Percentiles rank a stretch among this genome's conserved stretches.
phyloP scores from a whole-genome alignment of 2,888 invertebrate genomes.

The Andrena camellia region DNA sequence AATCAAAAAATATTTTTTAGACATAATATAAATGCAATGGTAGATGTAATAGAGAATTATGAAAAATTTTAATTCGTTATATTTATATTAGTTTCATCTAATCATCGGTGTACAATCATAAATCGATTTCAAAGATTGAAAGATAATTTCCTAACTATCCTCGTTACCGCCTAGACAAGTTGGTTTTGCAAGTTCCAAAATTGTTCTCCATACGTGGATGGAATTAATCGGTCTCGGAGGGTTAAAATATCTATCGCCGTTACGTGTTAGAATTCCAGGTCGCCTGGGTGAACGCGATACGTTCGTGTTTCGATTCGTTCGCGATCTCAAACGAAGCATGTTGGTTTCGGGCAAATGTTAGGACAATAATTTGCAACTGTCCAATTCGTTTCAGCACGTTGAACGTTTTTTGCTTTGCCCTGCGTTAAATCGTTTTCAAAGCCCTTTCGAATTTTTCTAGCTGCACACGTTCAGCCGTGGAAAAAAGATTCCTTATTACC shows the following conservation, averaged over 20 bases:
- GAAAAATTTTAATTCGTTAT: not conserved
- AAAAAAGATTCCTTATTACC: not conserved
- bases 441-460: not conserved
- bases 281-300: constrained; percentile 1
- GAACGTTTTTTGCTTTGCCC: not conserved
- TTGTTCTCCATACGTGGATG: not conserved
- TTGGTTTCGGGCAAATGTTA: constrained; percentile 1
- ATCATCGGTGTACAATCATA: not conserved
- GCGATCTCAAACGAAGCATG: constrained; percentile 4
- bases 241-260: constrained; percentile 2
- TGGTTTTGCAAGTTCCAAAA: not conserved
- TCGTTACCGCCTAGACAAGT: not conserved
- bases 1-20: too few species aligned
- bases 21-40: too few species aligned
- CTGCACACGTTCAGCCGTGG: not conserved
- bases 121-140: not conserved
- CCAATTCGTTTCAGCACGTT: constrained; percentile 13
- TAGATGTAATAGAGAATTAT: not conserved
- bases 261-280: constrained; percentile 4
- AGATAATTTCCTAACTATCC: not conserved
- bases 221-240: not conserved
- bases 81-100: too few species aligned
- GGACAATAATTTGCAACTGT: constrained; percentile 13
- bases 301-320: not conserved
- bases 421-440: constrained; percentile 3